A percentile compares a stretch with the other conserved stretches of the same genome.
These are phyloP conservation scores for Dendrocincla fuliginosa DNA, from an alignment of 2,797 vertebrate genomes.

Conservation along the genomic window DNA sequence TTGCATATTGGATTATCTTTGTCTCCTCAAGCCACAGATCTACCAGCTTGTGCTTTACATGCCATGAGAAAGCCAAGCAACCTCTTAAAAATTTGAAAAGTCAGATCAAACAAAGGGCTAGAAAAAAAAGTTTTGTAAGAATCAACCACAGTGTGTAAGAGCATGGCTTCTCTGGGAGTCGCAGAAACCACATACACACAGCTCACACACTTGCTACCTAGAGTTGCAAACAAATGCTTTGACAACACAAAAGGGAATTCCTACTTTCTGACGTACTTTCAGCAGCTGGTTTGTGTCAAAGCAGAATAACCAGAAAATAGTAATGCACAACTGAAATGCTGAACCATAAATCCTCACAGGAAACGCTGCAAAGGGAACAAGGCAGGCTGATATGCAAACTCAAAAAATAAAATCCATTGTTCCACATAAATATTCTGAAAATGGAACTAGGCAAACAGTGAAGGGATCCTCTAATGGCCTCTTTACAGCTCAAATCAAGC, in stretches of 20 bases:
- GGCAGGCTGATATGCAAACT: neutral
- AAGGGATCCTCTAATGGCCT: neutral
- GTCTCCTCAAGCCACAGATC: neutral
- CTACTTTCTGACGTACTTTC: neutral
- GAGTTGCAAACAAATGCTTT: neutral
- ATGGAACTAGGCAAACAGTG: neutral
- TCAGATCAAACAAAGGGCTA: neutral
- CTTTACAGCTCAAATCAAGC: neutral
- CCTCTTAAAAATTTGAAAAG: neutral
- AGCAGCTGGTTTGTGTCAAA: neutral
- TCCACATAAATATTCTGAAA: neutral
- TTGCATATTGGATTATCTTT: neutral
- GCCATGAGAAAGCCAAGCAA: neutral
- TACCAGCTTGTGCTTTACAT: neutral
- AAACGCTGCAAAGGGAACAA: neutral
- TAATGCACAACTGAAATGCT: neutral
- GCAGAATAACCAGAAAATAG: neutral
- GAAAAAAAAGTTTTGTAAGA: neutral
- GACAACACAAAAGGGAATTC: neutral
- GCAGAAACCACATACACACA: neutral
- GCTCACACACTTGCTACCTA: neutral
- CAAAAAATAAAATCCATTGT: neutral
- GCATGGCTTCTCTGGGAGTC: neutral
- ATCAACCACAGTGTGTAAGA: neutral
- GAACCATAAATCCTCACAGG: neutral